Percentiles rank a stretch among this genome's conserved stretches.
Evolutionary conservation across 2,797 vertebrate species (phyloP).

Genomic region (Silurus lanzhouensis): DNA sequence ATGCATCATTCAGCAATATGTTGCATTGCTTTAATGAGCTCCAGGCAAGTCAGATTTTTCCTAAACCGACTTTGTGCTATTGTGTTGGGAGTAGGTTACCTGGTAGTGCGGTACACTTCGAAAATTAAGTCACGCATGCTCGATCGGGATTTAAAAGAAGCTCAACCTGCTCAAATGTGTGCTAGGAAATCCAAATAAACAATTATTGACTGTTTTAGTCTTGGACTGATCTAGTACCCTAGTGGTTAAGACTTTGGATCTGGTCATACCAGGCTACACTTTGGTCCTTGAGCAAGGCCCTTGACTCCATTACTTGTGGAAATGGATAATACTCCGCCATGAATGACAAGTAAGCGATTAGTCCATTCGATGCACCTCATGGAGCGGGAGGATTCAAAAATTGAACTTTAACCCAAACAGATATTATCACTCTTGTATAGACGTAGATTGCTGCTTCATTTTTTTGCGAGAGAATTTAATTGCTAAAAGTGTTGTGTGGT

Average conservation of each 20-base stretch:
- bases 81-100: constrained; percentile 1
- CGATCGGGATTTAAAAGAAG: constrained; percentile 16
- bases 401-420: not conserved
- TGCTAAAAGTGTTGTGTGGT: not conserved
- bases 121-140: constrained; percentile 2
- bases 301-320: no score
- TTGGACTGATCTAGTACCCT: not conserved
- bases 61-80: not conserved
- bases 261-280: no score
- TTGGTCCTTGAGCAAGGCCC: no score
- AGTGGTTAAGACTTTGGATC: no score
- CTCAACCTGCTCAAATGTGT: not conserved
- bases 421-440: not conserved
- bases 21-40: constrained; percentile 9
- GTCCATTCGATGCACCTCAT: no score
- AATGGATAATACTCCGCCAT: no score
- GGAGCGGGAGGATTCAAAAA: no score
- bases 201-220: not conserved
- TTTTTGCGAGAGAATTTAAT: not conserved
- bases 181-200: not conserved
- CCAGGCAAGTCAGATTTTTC: not conserved
- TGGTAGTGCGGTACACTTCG: not conserved
- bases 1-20: not conserved
- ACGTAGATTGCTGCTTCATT: not conserved
- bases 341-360: no score